Evolutionary conservation across 2,113 vertebrate species (phyloP).

Genomic region (Procavia capensis): DNA sequence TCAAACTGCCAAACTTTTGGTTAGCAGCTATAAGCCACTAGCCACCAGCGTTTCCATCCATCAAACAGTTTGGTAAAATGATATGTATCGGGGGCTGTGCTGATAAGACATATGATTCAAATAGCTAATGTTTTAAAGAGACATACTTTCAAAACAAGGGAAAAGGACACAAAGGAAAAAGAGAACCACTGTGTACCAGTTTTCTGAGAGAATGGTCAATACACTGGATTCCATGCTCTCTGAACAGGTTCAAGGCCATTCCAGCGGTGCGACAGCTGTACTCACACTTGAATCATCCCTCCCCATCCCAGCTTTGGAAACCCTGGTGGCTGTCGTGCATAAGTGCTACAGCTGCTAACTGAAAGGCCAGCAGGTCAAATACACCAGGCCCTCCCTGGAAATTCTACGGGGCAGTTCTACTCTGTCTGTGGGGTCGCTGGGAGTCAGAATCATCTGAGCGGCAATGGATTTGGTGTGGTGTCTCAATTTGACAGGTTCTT

Average conservation of each 20-base stretch:
- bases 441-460: too few species aligned
- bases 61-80: constrained; percentile 33
- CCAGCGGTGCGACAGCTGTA: neutral
- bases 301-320: neutral
- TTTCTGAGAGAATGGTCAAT: neutral
- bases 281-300: neutral
- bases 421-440: too few species aligned
- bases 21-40: too few species aligned
- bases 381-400: too few species aligned
- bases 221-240: neutral
- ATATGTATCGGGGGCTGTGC: neutral
- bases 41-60: too few species aligned
- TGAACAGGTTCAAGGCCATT: neutral
- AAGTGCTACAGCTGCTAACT: too few species aligned
- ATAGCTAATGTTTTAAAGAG: constrained; percentile 15
- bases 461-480: too few species aligned
- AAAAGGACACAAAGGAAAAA: neutral
- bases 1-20: too few species aligned
- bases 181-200: neutral
- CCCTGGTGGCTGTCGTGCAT: too few species aligned
- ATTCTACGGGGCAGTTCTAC: too few species aligned
- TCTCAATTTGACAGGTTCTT: neutral
- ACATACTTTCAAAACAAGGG: neutral
- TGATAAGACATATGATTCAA: constrained; percentile 9
- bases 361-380: too few species aligned